phyloP scores from a whole-genome alignment of 2,797 vertebrate species.

The Hephaestus fuliginosus region DNA sequence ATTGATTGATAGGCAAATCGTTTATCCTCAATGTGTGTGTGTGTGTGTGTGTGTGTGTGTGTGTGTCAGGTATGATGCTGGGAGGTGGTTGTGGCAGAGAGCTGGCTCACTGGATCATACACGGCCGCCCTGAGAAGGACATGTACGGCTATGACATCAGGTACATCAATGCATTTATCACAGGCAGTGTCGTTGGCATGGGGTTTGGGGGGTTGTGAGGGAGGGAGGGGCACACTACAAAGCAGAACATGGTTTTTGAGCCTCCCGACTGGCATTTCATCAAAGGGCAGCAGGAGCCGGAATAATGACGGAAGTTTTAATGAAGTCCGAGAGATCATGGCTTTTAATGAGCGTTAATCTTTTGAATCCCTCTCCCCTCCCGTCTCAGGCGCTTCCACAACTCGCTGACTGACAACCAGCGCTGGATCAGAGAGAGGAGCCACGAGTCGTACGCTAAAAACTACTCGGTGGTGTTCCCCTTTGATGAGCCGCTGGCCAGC shows the following conservation, averaged over 20 bases:
- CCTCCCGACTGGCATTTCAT: constrained; percentile 6
- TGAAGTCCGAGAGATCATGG: constrained; percentile 16
- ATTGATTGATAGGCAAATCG: too few species aligned
- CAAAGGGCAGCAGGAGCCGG: constrained; percentile 17
- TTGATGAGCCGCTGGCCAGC: constrained; percentile 94
- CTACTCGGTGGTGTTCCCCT: constrained; percentile 94
- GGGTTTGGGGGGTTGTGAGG: too few species aligned
- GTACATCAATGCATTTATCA: constrained; percentile 61
- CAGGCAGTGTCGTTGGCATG: not conserved
- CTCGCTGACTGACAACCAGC: constrained; percentile 88
- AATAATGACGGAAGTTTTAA: constrained; percentile 12
- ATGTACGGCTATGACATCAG: constrained; percentile 98
- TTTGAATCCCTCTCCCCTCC: constrained; percentile 26
- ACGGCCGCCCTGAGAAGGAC: constrained; percentile 94
- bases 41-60: constrained; percentile 12
- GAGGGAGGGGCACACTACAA: not conserved
- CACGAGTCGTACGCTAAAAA: constrained; percentile 98
- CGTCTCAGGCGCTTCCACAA: constrained; percentile 88
- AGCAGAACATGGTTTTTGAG: not conserved
- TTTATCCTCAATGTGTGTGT: not conserved
- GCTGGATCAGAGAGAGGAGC: constrained; percentile 95
- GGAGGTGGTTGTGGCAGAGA: constrained; percentile 97
- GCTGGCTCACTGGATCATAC: constrained; percentile 95
- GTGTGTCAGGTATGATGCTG: constrained; percentile 94
- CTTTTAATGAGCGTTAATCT: constrained; percentile 40